Conservation (phyloP, 2,888 invertebrate genomes). For the Sceliomorpha sp. region DNA sequence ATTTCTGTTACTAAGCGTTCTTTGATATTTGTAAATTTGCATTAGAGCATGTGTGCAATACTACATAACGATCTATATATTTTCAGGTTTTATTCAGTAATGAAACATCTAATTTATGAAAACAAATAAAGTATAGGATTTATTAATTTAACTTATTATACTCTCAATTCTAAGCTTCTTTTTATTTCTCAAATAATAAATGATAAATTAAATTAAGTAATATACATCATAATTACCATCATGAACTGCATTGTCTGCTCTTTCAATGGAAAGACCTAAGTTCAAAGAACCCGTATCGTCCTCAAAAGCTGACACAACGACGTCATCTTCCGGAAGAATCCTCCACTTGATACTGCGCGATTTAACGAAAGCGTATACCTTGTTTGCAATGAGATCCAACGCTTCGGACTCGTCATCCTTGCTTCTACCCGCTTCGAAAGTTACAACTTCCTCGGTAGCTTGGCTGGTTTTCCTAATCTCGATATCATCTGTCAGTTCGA, state of each 20-base stretch:
- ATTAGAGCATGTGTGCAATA: too few relatives aligned
- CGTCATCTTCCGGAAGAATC: constrained; percentile 88
- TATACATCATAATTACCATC: constrained; percentile 71
- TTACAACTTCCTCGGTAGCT: constrained; percentile 83
- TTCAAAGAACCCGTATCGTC: constrained; percentile 86
- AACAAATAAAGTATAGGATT: too few relatives aligned
- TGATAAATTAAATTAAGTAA: too few relatives aligned
- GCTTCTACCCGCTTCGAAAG: constrained; percentile 83
- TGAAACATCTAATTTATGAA: too few relatives aligned
- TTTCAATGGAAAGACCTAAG: constrained; percentile 87
- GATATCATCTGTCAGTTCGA: constrained; percentile 88
- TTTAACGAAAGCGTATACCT: constrained; percentile 88
- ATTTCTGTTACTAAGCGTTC: constrained; percentile 9
- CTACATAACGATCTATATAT: too few relatives aligned
- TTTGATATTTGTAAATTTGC: too few relatives aligned
- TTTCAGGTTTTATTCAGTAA: too few relatives aligned
- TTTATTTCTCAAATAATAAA: too few relatives aligned
- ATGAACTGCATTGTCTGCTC: constrained; percentile 82
- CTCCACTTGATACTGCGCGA: constrained; percentile 90
- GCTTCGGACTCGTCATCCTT: constrained; percentile 83
- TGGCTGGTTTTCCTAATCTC: constrained; percentile 85
- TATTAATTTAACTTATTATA: too few relatives aligned
- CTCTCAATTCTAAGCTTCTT: too few relatives aligned
- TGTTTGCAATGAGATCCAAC: constrained; percentile 86
- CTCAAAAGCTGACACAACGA: constrained; percentile 87